Conservation (phyloP, 1,140 invertebrate genomes). For the Drosophila arizonae region DNA sequence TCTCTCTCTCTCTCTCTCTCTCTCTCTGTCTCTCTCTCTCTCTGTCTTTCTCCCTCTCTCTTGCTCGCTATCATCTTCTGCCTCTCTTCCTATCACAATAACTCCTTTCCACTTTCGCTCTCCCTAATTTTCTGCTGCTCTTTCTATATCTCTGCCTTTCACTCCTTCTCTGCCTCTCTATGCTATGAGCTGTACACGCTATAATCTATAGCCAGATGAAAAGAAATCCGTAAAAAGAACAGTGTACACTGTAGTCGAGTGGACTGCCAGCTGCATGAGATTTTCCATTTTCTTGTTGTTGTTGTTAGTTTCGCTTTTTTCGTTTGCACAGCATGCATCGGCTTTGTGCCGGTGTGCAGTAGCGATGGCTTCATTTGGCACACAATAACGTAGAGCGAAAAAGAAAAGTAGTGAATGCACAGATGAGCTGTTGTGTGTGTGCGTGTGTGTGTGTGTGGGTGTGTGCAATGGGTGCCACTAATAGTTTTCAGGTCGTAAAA, state of each 20-base stretch:
- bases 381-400: slow-evolving; percentile 19
- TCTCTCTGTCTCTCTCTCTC: no score
- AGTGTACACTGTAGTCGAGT: background rate
- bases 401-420: slow-evolving; percentile 26
- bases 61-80: background rate
- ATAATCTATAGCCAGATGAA: no score
- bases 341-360: slow-evolving; percentile 38
- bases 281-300: background rate
- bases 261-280: background rate
- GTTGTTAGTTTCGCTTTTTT: background rate
- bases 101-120: no score
- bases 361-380: slow-evolving; percentile 63
- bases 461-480: slow-evolving; percentile 59
- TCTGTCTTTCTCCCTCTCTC: no score
- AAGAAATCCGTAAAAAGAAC: background rate
- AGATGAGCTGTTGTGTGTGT: slow-evolving; percentile 29
- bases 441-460: slow-evolving; percentile 16
- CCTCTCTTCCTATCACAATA: no score
- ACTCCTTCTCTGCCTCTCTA: no score
- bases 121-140: no score
- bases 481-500: slow-evolving; percentile 77
- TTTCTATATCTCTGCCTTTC: no score
- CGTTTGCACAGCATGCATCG: slow-evolving; percentile 30
- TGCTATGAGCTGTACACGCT: no score
- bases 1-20: no score